Conservation (phyloP, 2,113 vertebrate genomes). For the Laticauda laticaudata region DNA sequence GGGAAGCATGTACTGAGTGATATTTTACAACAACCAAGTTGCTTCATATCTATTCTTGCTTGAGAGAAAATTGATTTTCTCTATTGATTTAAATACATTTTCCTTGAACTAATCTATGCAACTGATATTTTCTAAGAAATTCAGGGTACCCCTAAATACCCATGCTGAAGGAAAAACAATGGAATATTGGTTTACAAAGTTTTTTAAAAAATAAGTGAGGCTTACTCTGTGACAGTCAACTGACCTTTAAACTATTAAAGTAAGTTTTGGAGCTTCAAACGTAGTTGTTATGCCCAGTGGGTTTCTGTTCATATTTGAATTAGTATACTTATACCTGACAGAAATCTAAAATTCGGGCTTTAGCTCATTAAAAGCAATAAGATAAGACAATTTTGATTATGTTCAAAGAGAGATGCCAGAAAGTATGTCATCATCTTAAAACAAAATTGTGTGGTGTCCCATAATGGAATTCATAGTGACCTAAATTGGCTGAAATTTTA, state of each 20-base stretch:
- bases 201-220: not conserved
- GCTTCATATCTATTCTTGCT: not conserved
- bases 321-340: not conserved
- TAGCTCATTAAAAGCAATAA: not conserved
- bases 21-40: not conserved
- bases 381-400: not conserved
- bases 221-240: not conserved
- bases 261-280: not conserved
- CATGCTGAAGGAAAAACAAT: not conserved
- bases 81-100: not conserved
- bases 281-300: not conserved
- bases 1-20: not conserved
- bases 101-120: not conserved
- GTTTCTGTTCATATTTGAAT: not conserved
- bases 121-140: not conserved
- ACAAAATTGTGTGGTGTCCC: not conserved
- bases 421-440: not conserved
- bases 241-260: not conserved
- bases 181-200: not conserved
- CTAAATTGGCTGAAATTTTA: not conserved
- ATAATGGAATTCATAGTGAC: not conserved
- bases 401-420: not conserved
- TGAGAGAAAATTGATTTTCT: not conserved
- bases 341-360: not conserved
- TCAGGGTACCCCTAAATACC: not conserved